A percentile compares a stretch with the other conserved stretches of the same genome.
These are phyloP conservation scores for Cololabis saira DNA, from an alignment of 2,113 vertebrate species.

Conservation along the genomic window DNA sequence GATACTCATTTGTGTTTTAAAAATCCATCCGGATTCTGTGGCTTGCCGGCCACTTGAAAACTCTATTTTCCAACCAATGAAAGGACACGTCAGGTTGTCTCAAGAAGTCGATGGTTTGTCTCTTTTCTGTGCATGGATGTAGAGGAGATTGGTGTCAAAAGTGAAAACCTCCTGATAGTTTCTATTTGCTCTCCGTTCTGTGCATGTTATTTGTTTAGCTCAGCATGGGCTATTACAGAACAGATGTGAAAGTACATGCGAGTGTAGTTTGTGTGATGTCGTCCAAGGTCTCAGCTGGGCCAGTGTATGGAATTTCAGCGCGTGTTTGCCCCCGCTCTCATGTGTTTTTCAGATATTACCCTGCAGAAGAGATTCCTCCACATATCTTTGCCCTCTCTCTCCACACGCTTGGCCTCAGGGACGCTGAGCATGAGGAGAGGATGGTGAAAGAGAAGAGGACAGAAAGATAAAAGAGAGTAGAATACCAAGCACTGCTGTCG, in stretches of 20 bases:
- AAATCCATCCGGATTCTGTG: constrained; percentile 59
- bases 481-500: constrained; percentile 45
- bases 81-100: constrained; percentile 67
- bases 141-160: constrained; percentile 44
- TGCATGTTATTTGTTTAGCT: constrained; percentile 12
- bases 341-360: constrained; percentile 13
- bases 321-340: constrained; percentile 11
- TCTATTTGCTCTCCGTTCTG: constrained; percentile 22
- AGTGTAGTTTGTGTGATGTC: background rate
- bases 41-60: constrained; percentile 62
- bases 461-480: constrained; percentile 22
- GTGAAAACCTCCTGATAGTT: constrained; percentile 18
- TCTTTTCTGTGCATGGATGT: constrained; percentile 33
- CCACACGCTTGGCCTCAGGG: constrained; percentile 33
- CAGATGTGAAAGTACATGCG: background rate
- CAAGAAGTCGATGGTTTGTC: constrained; percentile 35
- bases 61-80: constrained; percentile 61
- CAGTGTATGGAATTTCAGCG: background rate
- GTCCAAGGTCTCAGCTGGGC: constrained; percentile 7
- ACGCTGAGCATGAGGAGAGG: constrained; percentile 15
- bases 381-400: constrained; percentile 46
- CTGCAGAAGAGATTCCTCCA: constrained; percentile 34
- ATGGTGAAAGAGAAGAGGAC: constrained; percentile 14
- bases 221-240: background rate
- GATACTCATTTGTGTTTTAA: constrained; percentile 33